Base-by-base conservation (phyloP, 2,113 vertebrate species). In the Chrysochloris asiatica region DNA sequence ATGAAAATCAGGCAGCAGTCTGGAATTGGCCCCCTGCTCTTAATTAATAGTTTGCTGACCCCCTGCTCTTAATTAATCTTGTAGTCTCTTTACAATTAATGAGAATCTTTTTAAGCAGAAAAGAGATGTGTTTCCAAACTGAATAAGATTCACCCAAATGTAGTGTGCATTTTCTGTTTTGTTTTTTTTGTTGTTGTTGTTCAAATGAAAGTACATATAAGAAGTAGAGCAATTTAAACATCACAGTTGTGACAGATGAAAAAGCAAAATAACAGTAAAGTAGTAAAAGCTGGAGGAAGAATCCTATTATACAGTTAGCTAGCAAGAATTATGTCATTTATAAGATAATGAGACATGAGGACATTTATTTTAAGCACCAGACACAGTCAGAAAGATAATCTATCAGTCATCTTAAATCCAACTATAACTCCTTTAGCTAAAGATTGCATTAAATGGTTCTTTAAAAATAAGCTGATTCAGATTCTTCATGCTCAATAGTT, bases 391-490 rank as follows among this genome's bases (percentile, higher is more conserved):
- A 96, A 76, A 69, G 72, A 67, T 91, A 95, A 71, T 85, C 4
- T 22, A 92, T 85, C 0, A 12, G 91, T 71, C 67, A 52, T 69
- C 50, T 89, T 86, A 77, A 30, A 43, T 79, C 63, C 95, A 93
- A 72, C 33, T 86, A 48, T 30, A 90, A 88, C 63, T 96, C 50
- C 52, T 86, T 76, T 45, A 61, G 26, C 47, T 88, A 93, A n/a
- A 93, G 21, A 91, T 16, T 33, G 7, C 78, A 69, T 61, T 67
- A 93, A 93, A 80, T 71, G 21, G 52, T 77, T 65, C 69, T 92
- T 90, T 79, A 94, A 75, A 82, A 96, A 93, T 90, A 73, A 93
- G 63, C 33, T 79, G 8, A 81, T 94, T 94, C 33, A 80, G 90
- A 95, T 87, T 19, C 71, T 82, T 95, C 26, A 73, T 48, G 50